Evolutionary conservation across 2,113 vertebrate species (phyloP).

Genomic region (Pygoscelis adeliae): DNA sequence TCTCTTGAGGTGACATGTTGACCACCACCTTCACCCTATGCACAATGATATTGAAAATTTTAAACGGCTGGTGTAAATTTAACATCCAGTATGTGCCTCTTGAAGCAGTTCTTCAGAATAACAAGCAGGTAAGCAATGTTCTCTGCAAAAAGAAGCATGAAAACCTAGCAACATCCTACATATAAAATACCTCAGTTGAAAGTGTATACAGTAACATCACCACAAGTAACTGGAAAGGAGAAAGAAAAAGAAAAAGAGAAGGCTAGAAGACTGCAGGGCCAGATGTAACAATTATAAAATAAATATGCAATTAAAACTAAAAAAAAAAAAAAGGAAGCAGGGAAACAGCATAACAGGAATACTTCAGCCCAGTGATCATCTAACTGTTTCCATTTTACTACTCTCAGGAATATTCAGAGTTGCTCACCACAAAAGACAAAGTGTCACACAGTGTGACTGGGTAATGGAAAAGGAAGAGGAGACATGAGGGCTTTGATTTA

Average conservation of each 20-base stretch:
- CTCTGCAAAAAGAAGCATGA: background rate
- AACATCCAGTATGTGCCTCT: background rate
- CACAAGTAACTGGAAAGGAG: background rate
- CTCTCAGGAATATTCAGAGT: background rate
- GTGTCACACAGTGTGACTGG: background rate
- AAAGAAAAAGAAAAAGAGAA: background rate
- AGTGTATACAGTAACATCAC: background rate
- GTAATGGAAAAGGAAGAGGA: background rate
- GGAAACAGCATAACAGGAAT: background rate
- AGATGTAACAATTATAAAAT: background rate
- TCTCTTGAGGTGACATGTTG: background rate
- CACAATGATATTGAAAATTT: background rate
- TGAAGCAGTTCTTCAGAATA: background rate
- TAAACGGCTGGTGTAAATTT: background rate
- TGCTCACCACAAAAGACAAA: background rate
- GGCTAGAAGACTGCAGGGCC: background rate
- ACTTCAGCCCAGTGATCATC: background rate
- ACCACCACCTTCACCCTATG: background rate
- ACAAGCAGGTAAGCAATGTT: background rate
- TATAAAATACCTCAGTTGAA: background rate
- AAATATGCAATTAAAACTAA: background rate
- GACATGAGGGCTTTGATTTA: background rate
- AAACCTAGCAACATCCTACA: background rate
- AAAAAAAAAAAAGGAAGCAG: background rate
- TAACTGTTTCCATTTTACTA: background rate